These are phyloP conservation scores for Perca fluviatilis DNA, from an alignment of 2,113 vertebrate genomes.

Conservation along the genomic window DNA sequence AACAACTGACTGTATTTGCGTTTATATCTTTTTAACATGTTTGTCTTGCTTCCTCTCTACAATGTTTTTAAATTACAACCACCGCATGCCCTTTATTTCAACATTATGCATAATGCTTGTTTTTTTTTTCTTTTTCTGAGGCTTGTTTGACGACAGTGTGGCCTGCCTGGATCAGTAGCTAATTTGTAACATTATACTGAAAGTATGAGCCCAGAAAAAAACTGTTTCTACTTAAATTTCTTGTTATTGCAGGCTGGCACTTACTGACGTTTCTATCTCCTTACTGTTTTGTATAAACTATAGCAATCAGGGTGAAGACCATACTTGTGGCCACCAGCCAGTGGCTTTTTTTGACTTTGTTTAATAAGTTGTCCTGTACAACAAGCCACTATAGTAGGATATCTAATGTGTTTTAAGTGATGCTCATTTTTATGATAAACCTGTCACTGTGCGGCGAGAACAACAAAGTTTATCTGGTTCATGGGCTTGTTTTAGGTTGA, in stretches of 20 bases:
- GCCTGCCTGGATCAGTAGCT: not conserved
- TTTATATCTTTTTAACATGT: constrained; percentile 19
- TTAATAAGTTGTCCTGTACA: not conserved
- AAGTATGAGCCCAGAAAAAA: not conserved
- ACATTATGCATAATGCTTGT: not conserved
- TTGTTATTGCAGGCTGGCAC: not conserved
- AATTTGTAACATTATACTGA: not conserved
- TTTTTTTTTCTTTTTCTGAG: constrained; percentile 8
- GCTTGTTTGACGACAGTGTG: not conserved
- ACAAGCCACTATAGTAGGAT: not conserved
- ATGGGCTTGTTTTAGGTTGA: constrained; percentile 32
- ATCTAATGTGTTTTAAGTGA: constrained; percentile 7
- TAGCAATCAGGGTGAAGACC: constrained; percentile 12
- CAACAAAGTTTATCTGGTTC: not conserved
- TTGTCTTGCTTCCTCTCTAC: not conserved
- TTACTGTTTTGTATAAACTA: constrained; percentile 14
- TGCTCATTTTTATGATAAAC: constrained; percentile 20
- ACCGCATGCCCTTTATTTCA: not conserved
- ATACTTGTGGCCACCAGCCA: not conserved
- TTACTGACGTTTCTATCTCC: constrained; percentile 13
- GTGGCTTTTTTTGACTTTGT: constrained; percentile 8
- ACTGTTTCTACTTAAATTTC: not conserved
- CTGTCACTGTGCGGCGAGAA: constrained; percentile 23
- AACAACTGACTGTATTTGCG: constrained; percentile 13
- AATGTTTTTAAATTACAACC: not conserved